Conservation (phyloP, 2,797 vertebrate species). For the Pteronotus mesoamericanus region DNA sequence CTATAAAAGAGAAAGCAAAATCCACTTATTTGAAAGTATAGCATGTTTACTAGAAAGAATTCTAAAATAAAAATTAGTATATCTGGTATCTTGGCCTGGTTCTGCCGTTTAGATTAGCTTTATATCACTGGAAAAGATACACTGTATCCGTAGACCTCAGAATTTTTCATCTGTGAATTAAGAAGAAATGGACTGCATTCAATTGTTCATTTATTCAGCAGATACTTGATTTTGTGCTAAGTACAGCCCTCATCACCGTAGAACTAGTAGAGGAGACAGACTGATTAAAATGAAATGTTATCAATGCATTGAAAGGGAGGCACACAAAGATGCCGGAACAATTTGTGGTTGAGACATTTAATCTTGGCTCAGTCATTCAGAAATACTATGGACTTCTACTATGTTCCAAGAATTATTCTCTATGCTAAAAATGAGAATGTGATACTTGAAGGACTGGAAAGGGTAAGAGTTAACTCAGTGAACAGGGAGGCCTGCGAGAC, state of each 20-base stretch:
- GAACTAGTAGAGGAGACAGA: conserved; percentile 7
- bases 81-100: background rate
- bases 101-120: background rate
- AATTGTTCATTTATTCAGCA: background rate
- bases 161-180: background rate
- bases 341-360: background rate
- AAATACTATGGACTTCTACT: background rate
- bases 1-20: background rate
- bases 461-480: background rate
- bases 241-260: background rate
- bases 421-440: background rate
- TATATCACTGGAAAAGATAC: background rate
- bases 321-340: background rate
- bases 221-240: background rate
- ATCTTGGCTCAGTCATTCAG: background rate
- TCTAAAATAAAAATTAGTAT: background rate
- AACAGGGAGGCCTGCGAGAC: background rate
- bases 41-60: background rate
- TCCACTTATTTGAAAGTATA: background rate
- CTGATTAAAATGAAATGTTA: background rate
- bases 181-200: background rate
- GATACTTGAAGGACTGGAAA: background rate
- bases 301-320: background rate
- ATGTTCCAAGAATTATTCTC: background rate
- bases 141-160: background rate